These are phyloP conservation scores for Melangyna quadrimaculata DNA, from an alignment of 2,888 invertebrate genomes.

Conservation along the genomic window DNA sequence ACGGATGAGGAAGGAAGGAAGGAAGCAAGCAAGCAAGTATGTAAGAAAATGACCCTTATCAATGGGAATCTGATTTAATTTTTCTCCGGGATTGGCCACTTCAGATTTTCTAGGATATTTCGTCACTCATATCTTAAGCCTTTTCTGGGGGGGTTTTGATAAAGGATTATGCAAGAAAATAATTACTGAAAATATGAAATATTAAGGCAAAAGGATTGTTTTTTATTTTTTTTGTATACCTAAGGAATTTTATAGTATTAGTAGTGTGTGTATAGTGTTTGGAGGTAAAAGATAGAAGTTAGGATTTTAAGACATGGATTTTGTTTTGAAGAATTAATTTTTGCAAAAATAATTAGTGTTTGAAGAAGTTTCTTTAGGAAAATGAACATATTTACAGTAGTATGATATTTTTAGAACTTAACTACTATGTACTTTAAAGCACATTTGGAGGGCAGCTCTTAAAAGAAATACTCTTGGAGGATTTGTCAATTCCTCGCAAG, in stretches of 20 bases:
- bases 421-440: too few relatives aligned
- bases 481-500: too few relatives aligned
- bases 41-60: constrained; percentile 64
- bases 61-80: constrained; percentile 55
- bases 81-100: constrained; percentile 56
- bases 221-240: background rate
- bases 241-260: background rate
- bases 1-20: background rate
- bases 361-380: background rate
- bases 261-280: background rate
- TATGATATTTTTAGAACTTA: too few relatives aligned
- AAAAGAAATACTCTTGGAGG: too few relatives aligned
- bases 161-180: constrained; percentile 66
- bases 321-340: background rate
- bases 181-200: constrained; percentile 63
- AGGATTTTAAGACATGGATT: background rate
- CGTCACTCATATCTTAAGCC: constrained; percentile 66
- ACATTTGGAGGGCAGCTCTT: too few relatives aligned
- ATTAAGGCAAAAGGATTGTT: constrained; percentile 41
- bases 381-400: too few relatives aligned
- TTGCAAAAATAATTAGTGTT: background rate
- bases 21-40: background rate
- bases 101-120: constrained; percentile 53
- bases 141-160: constrained; percentile 22
- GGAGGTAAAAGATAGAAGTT: background rate